Conservation (phyloP, 2,888 invertebrate genomes). For the Drosophila testacea region DNA sequence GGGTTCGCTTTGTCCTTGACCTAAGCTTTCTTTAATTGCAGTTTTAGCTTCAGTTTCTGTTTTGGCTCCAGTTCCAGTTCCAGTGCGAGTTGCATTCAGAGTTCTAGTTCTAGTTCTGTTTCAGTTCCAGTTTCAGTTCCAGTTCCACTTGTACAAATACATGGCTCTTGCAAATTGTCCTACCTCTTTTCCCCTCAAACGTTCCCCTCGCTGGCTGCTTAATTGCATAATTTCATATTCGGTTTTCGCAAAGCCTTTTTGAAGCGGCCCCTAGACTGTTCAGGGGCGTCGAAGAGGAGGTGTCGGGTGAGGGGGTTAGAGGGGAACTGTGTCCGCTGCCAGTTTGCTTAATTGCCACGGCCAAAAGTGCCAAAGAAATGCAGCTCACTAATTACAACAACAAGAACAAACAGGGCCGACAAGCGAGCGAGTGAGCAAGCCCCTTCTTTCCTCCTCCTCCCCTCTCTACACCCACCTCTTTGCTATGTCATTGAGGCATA, state of each 20-base stretch:
- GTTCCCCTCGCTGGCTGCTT: constrained; percentile 18
- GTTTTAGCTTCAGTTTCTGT: neutral
- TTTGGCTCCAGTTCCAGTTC: neutral
- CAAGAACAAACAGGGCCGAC: constrained; percentile 56
- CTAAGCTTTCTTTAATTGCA: neutral
- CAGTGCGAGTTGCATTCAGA: no score
- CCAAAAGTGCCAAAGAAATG: constrained; percentile 78
- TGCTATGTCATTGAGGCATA: constrained; percentile 39
- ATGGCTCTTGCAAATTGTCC: constrained; percentile 7
- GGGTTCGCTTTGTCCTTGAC: constrained; percentile 14
- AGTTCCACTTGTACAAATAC: constrained; percentile 1
- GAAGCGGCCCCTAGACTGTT: constrained; percentile 7
- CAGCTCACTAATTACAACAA: constrained; percentile 77
- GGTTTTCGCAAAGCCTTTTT: constrained; percentile 50
- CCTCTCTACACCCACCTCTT: neutral
- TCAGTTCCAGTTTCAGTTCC: neutral
- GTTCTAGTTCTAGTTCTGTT: neutral
- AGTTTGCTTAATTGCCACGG: constrained; percentile 75
- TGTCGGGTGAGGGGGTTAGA: neutral
- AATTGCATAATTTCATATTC: constrained; percentile 76
- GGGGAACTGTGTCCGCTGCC: constrained; percentile 33
- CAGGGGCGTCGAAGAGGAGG: neutral
- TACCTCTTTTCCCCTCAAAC: neutral
- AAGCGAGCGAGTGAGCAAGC: constrained; percentile 16
- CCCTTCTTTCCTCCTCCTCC: no score